A percentile compares a stretch with the other conserved stretches of the same genome.
Conservation (phyloP, 2,797 vertebrate genomes). For the Gymnoscopelus microlampas region DNA sequence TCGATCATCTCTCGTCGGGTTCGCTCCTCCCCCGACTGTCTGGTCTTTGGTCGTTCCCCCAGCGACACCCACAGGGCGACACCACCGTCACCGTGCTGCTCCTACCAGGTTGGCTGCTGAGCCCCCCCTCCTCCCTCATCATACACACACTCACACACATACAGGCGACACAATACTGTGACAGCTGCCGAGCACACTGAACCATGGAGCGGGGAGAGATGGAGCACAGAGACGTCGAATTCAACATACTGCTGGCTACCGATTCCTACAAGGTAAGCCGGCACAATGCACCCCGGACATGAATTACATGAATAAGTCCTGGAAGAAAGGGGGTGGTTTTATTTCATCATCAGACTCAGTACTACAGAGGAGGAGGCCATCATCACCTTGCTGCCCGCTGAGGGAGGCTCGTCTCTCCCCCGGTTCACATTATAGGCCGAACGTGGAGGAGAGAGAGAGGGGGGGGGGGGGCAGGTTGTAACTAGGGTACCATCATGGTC, state of each 20-base stretch:
- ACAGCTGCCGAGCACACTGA: slow-evolving; percentile 69
- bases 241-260: slow-evolving; percentile 93
- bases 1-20: background rate
- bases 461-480: slow-evolving; percentile 36
- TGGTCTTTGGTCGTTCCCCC: slow-evolving; percentile 55
- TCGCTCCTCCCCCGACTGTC: slow-evolving; percentile 52
- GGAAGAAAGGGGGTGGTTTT: background rate
- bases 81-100: background rate
- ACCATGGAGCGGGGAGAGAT: slow-evolving; percentile 79
- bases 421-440: slow-evolving; percentile 63
- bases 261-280: slow-evolving; percentile 94
- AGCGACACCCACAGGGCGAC: slow-evolving; percentile 29
- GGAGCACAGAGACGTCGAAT: slow-evolving; percentile 88
- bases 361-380: slow-evolving; percentile 69
- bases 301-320: background rate
- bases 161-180: slow-evolving; percentile 66
- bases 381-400: slow-evolving; percentile 35
- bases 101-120: slow-evolving; percentile 34
- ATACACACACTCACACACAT: background rate
- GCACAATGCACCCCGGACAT: too few relatives aligned
- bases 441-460: slow-evolving; percentile 30
- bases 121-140: slow-evolving; percentile 24
- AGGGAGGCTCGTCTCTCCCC: slow-evolving; percentile 37
- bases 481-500: slow-evolving; percentile 25
- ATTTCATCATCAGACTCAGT: too few relatives aligned